A percentile compares a stretch with the other conserved stretches of the same genome.
Evolutionary conservation across 2,888 invertebrate genomes (phyloP).

Genomic region (Lepidocyrtoides sp.): DNA sequence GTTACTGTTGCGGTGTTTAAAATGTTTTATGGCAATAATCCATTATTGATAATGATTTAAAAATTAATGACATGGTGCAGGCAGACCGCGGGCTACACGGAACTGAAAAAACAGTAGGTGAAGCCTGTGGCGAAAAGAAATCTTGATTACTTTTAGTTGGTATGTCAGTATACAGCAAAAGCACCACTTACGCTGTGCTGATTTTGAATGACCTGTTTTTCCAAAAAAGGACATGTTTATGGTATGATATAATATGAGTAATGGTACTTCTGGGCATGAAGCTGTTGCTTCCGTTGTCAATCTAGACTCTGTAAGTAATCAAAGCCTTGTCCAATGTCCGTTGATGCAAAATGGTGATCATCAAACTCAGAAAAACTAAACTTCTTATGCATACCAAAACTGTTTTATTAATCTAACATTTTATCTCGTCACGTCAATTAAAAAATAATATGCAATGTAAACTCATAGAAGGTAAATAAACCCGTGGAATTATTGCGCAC

Average conservation of each 20-base stretch:
- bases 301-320: background rate
- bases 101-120: background rate
- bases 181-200: background rate
- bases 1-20: no score
- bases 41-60: no score
- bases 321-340: no score
- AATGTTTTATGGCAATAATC: no score
- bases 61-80: no score
- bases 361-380: background rate
- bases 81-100: no score
- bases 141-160: background rate
- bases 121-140: background rate
- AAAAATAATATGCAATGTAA: background rate
- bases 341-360: background rate
- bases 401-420: background rate
- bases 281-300: slow-evolving; percentile 9
- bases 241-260: background rate
- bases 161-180: background rate
- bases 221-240: slow-evolving; percentile 49
- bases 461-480: background rate
- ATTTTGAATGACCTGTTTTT: slow-evolving; percentile 67
- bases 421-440: background rate
- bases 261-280: background rate
- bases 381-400: background rate
- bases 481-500: background rate